Evolutionary conservation across 2,797 vertebrate genomes (phyloP), one percentile per base, ranked within the genome.

Genomic region (Aphelocoma californica): DNA sequence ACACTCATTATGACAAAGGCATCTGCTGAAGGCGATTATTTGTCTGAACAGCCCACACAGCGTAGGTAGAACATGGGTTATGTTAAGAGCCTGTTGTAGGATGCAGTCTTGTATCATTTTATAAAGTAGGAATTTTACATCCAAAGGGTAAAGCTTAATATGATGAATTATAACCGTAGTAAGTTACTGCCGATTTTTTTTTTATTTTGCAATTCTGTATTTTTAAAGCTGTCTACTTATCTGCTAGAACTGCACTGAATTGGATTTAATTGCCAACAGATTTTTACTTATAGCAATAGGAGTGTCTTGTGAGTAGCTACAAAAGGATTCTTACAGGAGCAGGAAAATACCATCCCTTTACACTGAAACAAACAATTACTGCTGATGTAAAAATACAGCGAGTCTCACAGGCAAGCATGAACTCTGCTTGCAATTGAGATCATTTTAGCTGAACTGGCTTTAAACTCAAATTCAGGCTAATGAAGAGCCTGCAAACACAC

Each of bases 1-100:
- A 90, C 92, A 94, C 92, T 96, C 90, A n/a, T 94, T 90, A 94
- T 93, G 95, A 97, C 93, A 96, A 96, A 96, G 94, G 94, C 95
- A 97, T 96, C 96, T 96, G 94, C 93, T 95, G 86, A 94, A 97
- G 92, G 84, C 83, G 50, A 97, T 90, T 96, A 95, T 97, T 96
- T 96, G 96, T 96, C 94, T 96, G 86, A 93, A 81, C 94, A 93
- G 82, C 94, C 94, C 86, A 95, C 96, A 82, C 90, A 92, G 95
- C 83, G 94, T 94, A 97, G 95, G 94, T 95, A 95, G 93, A 95
- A 87, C 86, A 94, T 74, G 94, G 95, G 96, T 95, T 96, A 96
- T 96, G 96, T 97, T 97, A 96, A 96, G 92, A 96, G 90, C 78
- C 67, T 93, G 78, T 95, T 96, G 92, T 73, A 95, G 86, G 92